A percentile compares a stretch with the other conserved stretches of the same genome.
These are phyloP conservation scores for Ectobius pallidus DNA, from an alignment of 2,888 invertebrate genomes.

Conservation along the genomic window DNA sequence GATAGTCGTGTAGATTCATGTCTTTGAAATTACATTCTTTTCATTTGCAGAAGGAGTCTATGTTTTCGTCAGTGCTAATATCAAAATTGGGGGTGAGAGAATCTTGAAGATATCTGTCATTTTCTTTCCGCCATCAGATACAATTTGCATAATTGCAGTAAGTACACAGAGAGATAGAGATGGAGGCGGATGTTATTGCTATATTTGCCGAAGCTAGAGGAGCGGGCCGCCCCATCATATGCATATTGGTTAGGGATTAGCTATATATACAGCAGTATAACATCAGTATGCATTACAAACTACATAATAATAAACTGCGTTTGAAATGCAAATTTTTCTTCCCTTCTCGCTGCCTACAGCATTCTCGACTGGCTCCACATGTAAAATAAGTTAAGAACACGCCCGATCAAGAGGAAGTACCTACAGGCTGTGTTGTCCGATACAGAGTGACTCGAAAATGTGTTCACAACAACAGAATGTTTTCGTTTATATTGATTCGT, in stretches of 20 bases:
- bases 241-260: slow-evolving; percentile 24
- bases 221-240: slow-evolving; percentile 12
- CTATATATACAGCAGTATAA: neutral
- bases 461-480: too few species aligned
- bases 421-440: neutral
- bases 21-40: too few species aligned
- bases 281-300: slow-evolving; percentile 44
- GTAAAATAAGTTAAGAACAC: slow-evolving; percentile 37
- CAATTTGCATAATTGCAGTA: slow-evolving; percentile 9
- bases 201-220: neutral
- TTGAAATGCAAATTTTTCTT: slow-evolving; percentile 43
- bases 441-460: neutral
- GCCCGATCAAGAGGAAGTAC: slow-evolving; percentile 31
- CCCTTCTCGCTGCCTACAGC: slow-evolving; percentile 13
- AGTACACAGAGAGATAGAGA: neutral
- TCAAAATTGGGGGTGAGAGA: too few species aligned
- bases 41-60: too few species aligned
- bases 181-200: neutral
- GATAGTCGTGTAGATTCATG: too few species aligned
- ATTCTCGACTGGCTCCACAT: slow-evolving; percentile 19
- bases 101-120: too few species aligned
- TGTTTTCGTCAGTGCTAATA: too few species aligned
- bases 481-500: too few species aligned
- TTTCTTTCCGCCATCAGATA: neutral
- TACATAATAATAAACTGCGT: slow-evolving; percentile 39